phyloP scores from a whole-genome alignment of 2,113 vertebrate genomes.

The Heliornis fulica region DNA sequence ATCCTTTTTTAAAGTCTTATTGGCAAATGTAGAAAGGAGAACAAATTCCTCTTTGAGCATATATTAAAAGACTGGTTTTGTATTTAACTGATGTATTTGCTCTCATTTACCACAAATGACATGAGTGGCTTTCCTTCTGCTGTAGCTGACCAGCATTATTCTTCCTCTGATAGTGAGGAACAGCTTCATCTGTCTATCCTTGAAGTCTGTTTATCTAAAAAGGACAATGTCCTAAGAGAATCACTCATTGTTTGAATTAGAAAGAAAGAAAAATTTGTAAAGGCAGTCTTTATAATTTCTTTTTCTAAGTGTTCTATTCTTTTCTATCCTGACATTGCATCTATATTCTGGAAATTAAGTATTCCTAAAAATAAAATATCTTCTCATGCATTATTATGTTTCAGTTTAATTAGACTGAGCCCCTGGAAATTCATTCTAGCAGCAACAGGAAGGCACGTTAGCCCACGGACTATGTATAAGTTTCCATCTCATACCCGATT shows the following conservation, averaged over 20 bases:
- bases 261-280: background rate
- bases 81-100: background rate
- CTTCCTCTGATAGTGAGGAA: background rate
- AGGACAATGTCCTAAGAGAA: background rate
- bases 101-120: background rate
- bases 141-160: background rate
- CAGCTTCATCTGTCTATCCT: background rate
- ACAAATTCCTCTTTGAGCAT: background rate
- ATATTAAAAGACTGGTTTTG: background rate
- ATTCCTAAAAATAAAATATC: background rate
- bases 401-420: background rate
- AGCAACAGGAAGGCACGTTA: rapidly evolving
- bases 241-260: background rate
- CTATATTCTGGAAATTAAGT: background rate
- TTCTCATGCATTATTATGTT: background rate
- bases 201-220: background rate
- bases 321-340: background rate
- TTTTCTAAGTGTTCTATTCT: background rate
- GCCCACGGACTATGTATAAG: background rate
- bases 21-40: background rate
- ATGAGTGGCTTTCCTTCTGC: background rate
- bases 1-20: background rate
- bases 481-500: background rate
- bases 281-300: background rate
- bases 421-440: background rate